Conservation (phyloP, 2,888 invertebrate species). For the Synanthedon andrenaeformis region DNA sequence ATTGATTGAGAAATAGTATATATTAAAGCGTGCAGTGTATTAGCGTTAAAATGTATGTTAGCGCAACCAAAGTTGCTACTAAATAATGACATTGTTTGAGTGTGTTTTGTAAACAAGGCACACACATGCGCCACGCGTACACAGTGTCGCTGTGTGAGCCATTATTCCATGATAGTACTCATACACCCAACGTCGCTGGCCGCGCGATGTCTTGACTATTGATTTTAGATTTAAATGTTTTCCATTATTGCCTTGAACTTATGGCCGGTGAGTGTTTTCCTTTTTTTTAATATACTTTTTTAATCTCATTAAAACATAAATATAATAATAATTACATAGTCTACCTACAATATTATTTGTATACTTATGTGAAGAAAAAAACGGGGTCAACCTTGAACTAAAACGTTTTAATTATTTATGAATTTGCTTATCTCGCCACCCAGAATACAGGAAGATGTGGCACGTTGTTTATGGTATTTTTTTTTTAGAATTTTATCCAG, state of each 20-base stretch:
- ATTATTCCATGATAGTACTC: conserved; percentile 46
- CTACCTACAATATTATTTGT: neutral
- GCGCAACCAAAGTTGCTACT: conserved; percentile 17
- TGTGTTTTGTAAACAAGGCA: conserved; percentile 48
- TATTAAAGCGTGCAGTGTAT: no score
- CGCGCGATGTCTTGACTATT: conserved; percentile 54
- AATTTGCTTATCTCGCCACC: neutral
- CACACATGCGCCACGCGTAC: conserved; percentile 21
- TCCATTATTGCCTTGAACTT: conserved; percentile 48
- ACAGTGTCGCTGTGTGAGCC: conserved; percentile 8
- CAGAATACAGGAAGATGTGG: neutral
- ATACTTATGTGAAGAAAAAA: neutral
- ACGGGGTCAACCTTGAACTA: neutral
- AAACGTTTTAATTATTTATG: neutral
- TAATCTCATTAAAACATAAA: neutral
- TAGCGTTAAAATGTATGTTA: neutral
- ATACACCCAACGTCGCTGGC: conserved; percentile 39
- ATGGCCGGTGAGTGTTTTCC: conserved; percentile 60
- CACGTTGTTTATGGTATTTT: neutral
- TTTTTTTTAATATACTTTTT: neutral
- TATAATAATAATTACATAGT: no score
- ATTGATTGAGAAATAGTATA: no score
- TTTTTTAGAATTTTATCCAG: neutral
- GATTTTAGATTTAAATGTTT: conserved; percentile 48
- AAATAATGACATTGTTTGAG: conserved; percentile 56